A percentile compares a stretch with the other conserved stretches of the same genome.
phyloP scores from a whole-genome alignment of 2,113 vertebrate species.

The Zosterops hypoxanthus region DNA sequence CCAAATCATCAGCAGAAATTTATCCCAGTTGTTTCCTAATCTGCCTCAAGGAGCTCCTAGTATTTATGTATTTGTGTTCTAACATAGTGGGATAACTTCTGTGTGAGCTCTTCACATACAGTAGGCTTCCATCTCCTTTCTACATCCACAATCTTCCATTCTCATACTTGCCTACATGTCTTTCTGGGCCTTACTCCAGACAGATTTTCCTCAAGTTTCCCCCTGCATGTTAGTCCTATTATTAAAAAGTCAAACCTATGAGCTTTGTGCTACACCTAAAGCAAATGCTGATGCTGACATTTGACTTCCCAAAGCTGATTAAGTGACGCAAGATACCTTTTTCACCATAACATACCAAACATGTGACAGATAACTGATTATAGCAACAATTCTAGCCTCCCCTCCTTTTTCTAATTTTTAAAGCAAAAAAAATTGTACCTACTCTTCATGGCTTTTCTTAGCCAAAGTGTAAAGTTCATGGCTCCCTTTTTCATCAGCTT shows the following conservation, averaged over 20 bases:
- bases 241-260: not conserved
- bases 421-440: not conserved
- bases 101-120: not conserved
- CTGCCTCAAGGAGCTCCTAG: not conserved
- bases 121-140: not conserved
- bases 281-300: not conserved
- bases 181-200: not conserved
- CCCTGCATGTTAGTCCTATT: not conserved
- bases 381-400: fast-evolving
- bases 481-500: not conserved
- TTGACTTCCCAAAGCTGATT: not conserved
- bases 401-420: not conserved
- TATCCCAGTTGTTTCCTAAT: not conserved
- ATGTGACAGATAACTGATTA: not conserved
- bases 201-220: not conserved
- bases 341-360: not conserved
- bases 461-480: not conserved
- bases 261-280: not conserved
- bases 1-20: not conserved
- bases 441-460: not conserved
- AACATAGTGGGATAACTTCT: not conserved
- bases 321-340: not conserved
- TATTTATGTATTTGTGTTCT: not conserved
- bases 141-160: not conserved
- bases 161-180: fast-evolving